Base-by-base conservation (phyloP, 2,797 vertebrate genomes). In the Sebastes diploproa region DNA sequence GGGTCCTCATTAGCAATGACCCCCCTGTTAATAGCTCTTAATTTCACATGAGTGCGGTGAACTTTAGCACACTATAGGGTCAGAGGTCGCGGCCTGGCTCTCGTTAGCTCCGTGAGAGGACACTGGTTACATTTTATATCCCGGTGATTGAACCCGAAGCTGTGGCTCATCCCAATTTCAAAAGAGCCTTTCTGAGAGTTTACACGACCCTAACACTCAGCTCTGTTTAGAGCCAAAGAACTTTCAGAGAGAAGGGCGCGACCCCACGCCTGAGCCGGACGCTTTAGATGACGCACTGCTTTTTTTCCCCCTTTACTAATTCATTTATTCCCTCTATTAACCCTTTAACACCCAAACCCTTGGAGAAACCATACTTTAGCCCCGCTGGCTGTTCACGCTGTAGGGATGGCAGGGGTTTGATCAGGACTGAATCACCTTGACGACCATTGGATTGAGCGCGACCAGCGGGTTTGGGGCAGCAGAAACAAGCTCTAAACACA, bases 131-230 rank as follows among this genome's bases (percentile, higher is more conserved):
- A 75, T 90, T 91, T 92, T 84, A 83, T 84, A 78, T 85, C 71
- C 62, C 36, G 77, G 61, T 82, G 91, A 92, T 85, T 92, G 87
- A 90, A 92, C 79, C 71, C 50, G 52, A 88, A 89, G 89, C 89
- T 72, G 82, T 66, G 84, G 70, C 80, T 77, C 36, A 20, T 86
- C 81, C 72, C 64, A 12, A 66, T 85, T 91, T 92, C 84, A 82
- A 91, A 92, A 88, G 86, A 67, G 74, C 81, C 88, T 83, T 85
- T 81, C 84, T 52, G 78, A 84, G 77, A 92, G 92, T 95, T 94
- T 95, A 95, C 88, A 72, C 93, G 85, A 95, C 94, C 94, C 83
- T 91, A 84, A 94, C 95, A 95, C 95, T 94, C 90, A 89, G 85
- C 76, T 91, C 80, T 61, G 83, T 84, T 91, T 86, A 89, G 86